These are phyloP conservation scores for Pardalotus punctatus DNA, from an alignment of 2,113 vertebrate species.

Conservation along the genomic window DNA sequence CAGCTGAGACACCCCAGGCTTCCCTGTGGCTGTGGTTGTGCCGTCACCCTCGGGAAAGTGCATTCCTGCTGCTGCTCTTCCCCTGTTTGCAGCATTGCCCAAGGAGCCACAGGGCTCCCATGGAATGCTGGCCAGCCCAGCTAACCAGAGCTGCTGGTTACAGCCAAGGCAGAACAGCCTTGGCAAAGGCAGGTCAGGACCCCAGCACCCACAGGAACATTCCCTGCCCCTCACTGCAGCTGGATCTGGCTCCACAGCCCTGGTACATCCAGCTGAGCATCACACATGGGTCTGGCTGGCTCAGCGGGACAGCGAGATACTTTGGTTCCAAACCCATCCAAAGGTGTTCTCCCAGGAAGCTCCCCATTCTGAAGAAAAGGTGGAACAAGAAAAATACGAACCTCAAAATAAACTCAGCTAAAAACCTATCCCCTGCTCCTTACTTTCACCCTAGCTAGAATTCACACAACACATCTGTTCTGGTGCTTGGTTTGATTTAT, in stretches of 20 bases:
- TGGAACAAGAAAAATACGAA: neutral
- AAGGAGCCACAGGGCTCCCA: neutral
- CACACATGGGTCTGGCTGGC: fast-evolving
- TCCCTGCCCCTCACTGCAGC: neutral
- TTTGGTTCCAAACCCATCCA: neutral
- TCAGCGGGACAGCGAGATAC: neutral
- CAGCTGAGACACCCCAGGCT: neutral
- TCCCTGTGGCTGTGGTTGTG: neutral
- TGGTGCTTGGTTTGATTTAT: neutral
- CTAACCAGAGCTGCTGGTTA: neutral
- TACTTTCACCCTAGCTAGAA: neutral
- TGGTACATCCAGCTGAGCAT: neutral
- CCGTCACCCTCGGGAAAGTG: neutral
- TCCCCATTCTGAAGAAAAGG: neutral
- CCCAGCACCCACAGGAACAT: fast-evolving
- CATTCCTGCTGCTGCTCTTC: neutral
- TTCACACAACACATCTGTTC: neutral
- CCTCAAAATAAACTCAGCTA: neutral
- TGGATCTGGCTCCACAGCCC: neutral
- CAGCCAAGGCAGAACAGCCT: neutral
- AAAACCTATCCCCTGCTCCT: neutral
- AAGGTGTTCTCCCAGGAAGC: neutral
- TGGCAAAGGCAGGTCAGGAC: neutral
- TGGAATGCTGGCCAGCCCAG: neutral
- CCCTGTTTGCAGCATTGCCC: neutral